Base-by-base conservation (phyloP, 2,888 invertebrate species). In the Caenorhabditis sp. region DNA sequence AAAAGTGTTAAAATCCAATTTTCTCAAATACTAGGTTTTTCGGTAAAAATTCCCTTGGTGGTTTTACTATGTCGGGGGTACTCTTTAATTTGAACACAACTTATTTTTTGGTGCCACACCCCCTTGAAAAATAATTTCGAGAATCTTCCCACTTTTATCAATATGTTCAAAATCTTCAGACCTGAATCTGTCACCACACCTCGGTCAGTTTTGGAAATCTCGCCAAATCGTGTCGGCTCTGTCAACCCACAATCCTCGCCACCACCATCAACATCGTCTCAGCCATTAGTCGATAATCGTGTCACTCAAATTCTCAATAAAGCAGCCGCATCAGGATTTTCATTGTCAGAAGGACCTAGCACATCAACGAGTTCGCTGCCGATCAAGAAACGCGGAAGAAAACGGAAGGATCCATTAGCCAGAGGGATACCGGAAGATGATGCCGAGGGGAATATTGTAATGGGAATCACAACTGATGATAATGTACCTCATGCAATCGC, bases 401-500 rank as follows among this genome's bases (percentile, higher is more conserved):
- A 26, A 56, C 17, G 56, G 26, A 26, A 56, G 26, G 26, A 56
- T 17, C 26, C 17, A 17, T 26, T 26, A 26, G 1, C 26, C 21
- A 12, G 5, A 25, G 26, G 23, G 25, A 17, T 56, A 21, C 23
- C 23, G 1, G 21, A 23, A 52, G 23, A 23, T 3, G 20, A 14
- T 4, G 5, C n/a, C 3, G 50, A 50, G 21, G 21, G 3, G 7
- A 23, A 52, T 8, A 3, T 17, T 2, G 21, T 8, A 21, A n/a
- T 3, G 20, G 20, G 12, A 58, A 58, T 58, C 8, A 58, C 57
- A 20, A 58, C 57, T n/a, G 36, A 58, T 58, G 57, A 58, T 36
- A 58, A 58, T 58, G 57, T 58, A 36, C 57, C 57, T 10, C 17
- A 36, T 20, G 57, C 57, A 20, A 58, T 58, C 36, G 31, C 57